Percentiles rank a stretch among this genome's conserved stretches.
Conservation (phyloP, 2,888 invertebrate species). For the Drosophila quinaria region DNA sequence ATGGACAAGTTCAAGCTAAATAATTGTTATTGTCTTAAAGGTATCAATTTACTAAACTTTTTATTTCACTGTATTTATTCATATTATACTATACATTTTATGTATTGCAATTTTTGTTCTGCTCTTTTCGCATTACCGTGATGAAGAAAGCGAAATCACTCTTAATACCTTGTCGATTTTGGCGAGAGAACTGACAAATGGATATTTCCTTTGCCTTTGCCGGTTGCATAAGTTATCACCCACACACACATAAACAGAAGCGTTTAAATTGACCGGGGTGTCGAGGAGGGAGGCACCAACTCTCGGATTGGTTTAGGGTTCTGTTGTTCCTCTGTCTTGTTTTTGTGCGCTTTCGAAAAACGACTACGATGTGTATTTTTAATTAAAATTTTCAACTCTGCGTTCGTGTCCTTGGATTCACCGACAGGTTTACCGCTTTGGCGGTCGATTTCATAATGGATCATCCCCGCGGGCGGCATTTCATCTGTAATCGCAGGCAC, state of each 20-base stretch:
- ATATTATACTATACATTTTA: constrained; percentile 3
- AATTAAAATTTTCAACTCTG: constrained; percentile 55
- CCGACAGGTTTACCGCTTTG: constrained; percentile 41
- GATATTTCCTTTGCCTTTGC: constrained; percentile 9
- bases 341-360: constrained; percentile 11
- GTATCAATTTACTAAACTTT: neutral
- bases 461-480: constrained; percentile 36
- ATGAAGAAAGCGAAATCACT: constrained; percentile 7
- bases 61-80: constrained; percentile 2
- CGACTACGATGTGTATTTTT: constrained; percentile 29
- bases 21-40: neutral
- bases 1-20: constrained; percentile 4
- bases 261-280: neutral
- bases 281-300: constrained; percentile 4
- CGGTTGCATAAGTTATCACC: constrained; percentile 11
- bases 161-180: constrained; percentile 23
- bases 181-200: constrained; percentile 22
- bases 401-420: constrained; percentile 9
- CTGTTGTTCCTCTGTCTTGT: neutral
- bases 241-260: neutral
- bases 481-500: constrained; percentile 11
- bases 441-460: constrained; percentile 61
- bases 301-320: constrained; percentile 8
- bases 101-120: constrained; percentile 1
- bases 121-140: neutral